Base-by-base conservation (phyloP, 2,888 invertebrate species). In the Acronicta alni region DNA sequence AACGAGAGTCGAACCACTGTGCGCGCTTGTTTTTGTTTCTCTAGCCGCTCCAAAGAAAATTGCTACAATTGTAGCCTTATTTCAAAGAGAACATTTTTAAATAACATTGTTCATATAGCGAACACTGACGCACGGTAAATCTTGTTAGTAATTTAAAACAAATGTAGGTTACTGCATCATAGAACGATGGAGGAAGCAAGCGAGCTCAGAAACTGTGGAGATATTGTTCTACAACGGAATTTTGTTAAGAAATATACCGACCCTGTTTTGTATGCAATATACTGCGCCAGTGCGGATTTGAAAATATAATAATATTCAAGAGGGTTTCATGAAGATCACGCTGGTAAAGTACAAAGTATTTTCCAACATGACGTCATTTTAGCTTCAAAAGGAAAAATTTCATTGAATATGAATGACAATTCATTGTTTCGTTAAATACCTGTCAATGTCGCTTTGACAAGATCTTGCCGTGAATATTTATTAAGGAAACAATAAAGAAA, bases 61-160 rank as follows among this genome's bases (percentile, higher is more conserved):
- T 48, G 12, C 41, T 55, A 39, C 41, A 52, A 67, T 52, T 55
- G 26, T 49, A 35, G 23, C 39, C 17, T 32, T 57, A 32, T 41
- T 60, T 47, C 20, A 51, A 46, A 61, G 41, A 41, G 32, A 23
- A 14, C 12, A 47, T 35, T 48, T 72, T 62, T 60, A 8, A 57
- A 75, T 47, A 75, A 60, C 59, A 53, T 43, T 37, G 67, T 47
- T 54, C 38, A 46, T 44, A 52, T 43, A 53, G 20, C 17, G n/a
- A 44, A 14, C 17, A 12, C 47, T 51, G 55, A 62, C 47, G 52
- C 55, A 41, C 41, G 30, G 47, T 61, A 72, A 63, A 72, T 65
- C 73, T 58, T 68, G 53, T 76, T 65, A 73, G 74, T 76, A 62
- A 72, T 67, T 65, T 65, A 56, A 67, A 65, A 72, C 59, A 76